Evolutionary conservation across 2,113 vertebrate species (phyloP), one percentile per base, ranked within the genome.

Genomic region (Haplochromis vanheusdeni): DNA sequence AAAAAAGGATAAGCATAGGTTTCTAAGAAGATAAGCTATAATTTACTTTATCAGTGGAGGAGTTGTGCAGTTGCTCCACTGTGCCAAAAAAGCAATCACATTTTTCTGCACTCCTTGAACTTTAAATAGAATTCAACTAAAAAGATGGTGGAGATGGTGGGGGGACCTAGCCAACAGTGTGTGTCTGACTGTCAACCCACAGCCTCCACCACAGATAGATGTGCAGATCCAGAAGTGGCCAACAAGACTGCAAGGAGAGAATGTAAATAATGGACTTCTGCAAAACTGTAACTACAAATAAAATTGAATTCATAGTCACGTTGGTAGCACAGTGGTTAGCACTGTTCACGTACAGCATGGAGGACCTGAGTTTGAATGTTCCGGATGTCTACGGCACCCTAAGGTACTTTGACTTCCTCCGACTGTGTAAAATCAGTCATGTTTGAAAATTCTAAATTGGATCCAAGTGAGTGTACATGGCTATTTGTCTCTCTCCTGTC

Each of bases 11-110:
- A 90, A 91, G 83, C 21, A 90, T 75, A 45, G 68, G 86, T 81
- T 87, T 85, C 26, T 54, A 42, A 17, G 37, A 55, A 45, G 45
- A 51, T 14, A 87, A 52, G 55, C 79, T 88, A 37, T 90, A 89
- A 90, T 92, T 90, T 92, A 80, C 82, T 70, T 58, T 37, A 47
- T 86, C 77, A 55, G 56, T 21, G 77, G 37, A 26, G 47, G 28
- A 82, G 42, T 28, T 47, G 42, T 47, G 13, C 9, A 31, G 17
- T 35, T 40, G 81, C 49, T 8, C 4, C 33, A 58, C 83, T 84
- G 83, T 84, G 23, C 42, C 70, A 49, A 77, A 49, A 31, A 28
- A 75, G 23, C 23, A 28, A 28, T 49, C 70, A 77, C 70, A 17
- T 31, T 77, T 77, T 49, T 28, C 40, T 77, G 23, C 23, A 75